These are phyloP conservation scores for Geococcyx californianus DNA, from an alignment of 2,113 vertebrate genomes.

Conservation along the genomic window DNA sequence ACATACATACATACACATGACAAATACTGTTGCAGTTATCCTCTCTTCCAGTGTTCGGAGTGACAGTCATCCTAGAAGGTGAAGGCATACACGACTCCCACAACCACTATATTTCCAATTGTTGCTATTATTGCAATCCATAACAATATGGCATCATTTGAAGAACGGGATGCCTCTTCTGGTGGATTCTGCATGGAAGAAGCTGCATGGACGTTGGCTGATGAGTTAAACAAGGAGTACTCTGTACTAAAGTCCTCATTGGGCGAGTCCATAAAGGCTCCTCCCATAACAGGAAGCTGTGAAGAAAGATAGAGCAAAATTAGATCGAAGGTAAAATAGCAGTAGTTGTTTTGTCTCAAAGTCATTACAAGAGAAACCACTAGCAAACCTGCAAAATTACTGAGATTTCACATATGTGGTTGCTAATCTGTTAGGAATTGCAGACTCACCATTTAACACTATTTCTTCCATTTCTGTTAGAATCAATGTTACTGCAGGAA, in stretches of 20 bases:
- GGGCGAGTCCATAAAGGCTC: conserved; percentile 97
- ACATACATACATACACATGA: conserved; percentile 5
- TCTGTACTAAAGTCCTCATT: conserved; percentile 95
- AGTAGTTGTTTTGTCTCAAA: neutral
- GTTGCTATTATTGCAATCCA: conserved; percentile 98
- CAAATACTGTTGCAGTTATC: neutral
- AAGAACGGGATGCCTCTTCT: conserved; percentile 87
- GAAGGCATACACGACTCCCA: conserved; percentile 95
- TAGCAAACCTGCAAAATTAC: neutral
- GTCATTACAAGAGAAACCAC: neutral
- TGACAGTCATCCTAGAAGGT: conserved; percentile 84
- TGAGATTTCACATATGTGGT: neutral
- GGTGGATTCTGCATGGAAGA: conserved; percentile 80
- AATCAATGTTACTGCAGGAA: neutral
- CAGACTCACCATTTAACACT: neutral
- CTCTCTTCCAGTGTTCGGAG: neutral
- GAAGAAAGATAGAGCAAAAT: conserved; percentile 30
- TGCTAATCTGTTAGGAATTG: neutral
- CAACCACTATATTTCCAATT: conserved; percentile 97
- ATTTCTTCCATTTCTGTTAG: neutral
- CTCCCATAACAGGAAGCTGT: conserved; percentile 98
- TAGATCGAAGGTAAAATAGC: neutral
- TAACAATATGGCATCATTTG: conserved; percentile 93
- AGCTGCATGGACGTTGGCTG: conserved; percentile 87
- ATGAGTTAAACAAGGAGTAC: conserved; percentile 96